Evolutionary conservation across 1,140 invertebrate species (phyloP).

Genomic region (Atta colombica): DNA sequence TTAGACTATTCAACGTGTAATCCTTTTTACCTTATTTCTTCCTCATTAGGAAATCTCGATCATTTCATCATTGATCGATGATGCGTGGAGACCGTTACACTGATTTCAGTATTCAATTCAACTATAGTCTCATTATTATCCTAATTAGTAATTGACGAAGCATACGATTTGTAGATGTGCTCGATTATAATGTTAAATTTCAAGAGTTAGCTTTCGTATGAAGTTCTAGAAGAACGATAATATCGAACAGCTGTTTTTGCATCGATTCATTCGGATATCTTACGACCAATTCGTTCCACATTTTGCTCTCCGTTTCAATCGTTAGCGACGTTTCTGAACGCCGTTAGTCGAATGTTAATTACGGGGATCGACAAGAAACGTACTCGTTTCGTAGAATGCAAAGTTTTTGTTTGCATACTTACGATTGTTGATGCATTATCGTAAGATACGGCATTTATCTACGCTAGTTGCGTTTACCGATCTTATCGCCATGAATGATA

Average conservation of each 20-base stretch:
- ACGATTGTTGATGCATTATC: conserved; percentile 22
- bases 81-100: conserved; percentile 72
- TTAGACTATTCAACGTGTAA: conserved; percentile 14
- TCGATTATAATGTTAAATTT: conserved; percentile 36
- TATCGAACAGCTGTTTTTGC: conserved; percentile 36
- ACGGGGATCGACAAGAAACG: conserved; percentile 1
- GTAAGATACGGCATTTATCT: conserved; percentile 38
- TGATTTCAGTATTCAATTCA: conserved; percentile 56
- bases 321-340: conserved; percentile 8
- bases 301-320: conserved; percentile 19
- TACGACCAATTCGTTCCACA: conserved; percentile 10
- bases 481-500: conserved; percentile 36
- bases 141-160: conserved; percentile 75
- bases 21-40: conserved; percentile 14
- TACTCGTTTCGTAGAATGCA: not conserved
- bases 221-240: conserved; percentile 34
- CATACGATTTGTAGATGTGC: conserved; percentile 61
- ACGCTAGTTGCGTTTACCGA: not conserved
- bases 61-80: conserved; percentile 55
- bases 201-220: conserved; percentile 13
- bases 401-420: conserved; percentile 17
- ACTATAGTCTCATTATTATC: conserved; percentile 71
- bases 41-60: conserved; percentile 10
- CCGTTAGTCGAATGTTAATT: conserved; percentile 27
- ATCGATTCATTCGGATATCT: conserved; percentile 11